These are phyloP conservation scores for Perca fluviatilis DNA, from an alignment of 2,113 vertebrate genomes.

Conservation along the genomic window DNA sequence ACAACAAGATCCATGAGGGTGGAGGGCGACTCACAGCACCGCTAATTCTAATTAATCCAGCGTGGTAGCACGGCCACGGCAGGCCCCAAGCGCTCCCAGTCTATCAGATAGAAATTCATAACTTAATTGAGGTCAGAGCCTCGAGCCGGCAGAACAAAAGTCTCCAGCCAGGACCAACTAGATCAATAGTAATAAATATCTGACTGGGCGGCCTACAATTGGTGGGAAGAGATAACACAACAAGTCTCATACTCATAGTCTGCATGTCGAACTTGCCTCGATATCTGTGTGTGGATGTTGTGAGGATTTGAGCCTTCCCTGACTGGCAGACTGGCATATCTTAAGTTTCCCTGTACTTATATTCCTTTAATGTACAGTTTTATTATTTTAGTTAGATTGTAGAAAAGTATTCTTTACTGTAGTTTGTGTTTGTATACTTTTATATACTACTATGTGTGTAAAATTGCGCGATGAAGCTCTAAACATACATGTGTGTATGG, in stretches of 20 bases:
- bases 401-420: not conserved
- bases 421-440: conserved; percentile 11
- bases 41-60: conserved; percentile 99
- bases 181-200: conserved; percentile 99
- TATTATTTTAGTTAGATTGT: not conserved
- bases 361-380: not conserved
- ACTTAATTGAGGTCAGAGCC: conserved; percentile 99
- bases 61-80: conserved; percentile 87
- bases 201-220: conserved; percentile 90
- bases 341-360: not conserved
- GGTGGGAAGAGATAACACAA: conserved; percentile 70
- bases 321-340: not conserved
- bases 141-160: conserved; percentile 96
- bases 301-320: not conserved
- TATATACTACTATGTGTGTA: not conserved
- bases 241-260: conserved; percentile 50
- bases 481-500: not conserved
- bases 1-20: conserved; percentile 96
- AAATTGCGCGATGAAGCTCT: not conserved
- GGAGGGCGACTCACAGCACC: conserved; percentile 88
- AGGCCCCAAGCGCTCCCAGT: conserved; percentile 93
- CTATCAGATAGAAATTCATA: conserved; percentile 99
- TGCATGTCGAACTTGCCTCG: conserved; percentile 40
- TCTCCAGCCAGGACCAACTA: conserved; percentile 93
- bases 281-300: conserved; percentile 16